These are phyloP conservation scores for Heliothis virescens DNA, from an alignment of 1,140 invertebrate genomes.

Conservation along the genomic window DNA sequence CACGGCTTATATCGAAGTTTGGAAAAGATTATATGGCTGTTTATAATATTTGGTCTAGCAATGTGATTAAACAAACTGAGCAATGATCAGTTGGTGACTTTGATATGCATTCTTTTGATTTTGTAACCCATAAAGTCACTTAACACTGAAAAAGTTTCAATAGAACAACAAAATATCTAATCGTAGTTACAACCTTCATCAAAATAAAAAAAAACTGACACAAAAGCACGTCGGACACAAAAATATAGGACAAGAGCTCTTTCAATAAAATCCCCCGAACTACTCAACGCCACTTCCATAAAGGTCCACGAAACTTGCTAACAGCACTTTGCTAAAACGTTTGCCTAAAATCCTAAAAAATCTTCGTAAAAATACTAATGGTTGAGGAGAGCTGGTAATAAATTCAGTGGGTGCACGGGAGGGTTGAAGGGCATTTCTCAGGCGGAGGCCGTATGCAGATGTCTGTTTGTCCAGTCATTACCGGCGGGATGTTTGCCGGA, in stretches of 20 bases:
- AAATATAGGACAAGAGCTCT: constrained; percentile 34
- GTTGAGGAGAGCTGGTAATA: constrained; percentile 11
- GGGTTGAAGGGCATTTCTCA: constrained; percentile 50
- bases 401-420: constrained; percentile 35
- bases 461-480: constrained; percentile 80
- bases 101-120: not conserved
- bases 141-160: not conserved
- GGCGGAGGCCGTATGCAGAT: constrained; percentile 74
- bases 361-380: constrained; percentile 27
- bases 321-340: constrained; percentile 32
- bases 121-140: not conserved
- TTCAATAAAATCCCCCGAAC: constrained; percentile 35
- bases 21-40: not conserved
- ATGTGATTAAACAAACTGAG: not conserved
- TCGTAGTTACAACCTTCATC: not conserved
- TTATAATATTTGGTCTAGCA: not conserved
- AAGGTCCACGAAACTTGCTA: constrained; percentile 33
- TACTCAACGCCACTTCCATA: constrained; percentile 38
- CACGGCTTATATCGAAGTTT: not conserved
- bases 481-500: constrained; percentile 62
- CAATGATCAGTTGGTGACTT: not conserved
- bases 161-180: not conserved
- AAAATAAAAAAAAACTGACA: constrained; percentile 23
- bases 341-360: constrained; percentile 27
- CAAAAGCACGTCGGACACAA: constrained; percentile 36